Percentiles rank a stretch among this genome's conserved stretches.
Evolutionary conservation across 2,888 invertebrate genomes (phyloP).

Genomic region (Clitarchus hookeri): DNA sequence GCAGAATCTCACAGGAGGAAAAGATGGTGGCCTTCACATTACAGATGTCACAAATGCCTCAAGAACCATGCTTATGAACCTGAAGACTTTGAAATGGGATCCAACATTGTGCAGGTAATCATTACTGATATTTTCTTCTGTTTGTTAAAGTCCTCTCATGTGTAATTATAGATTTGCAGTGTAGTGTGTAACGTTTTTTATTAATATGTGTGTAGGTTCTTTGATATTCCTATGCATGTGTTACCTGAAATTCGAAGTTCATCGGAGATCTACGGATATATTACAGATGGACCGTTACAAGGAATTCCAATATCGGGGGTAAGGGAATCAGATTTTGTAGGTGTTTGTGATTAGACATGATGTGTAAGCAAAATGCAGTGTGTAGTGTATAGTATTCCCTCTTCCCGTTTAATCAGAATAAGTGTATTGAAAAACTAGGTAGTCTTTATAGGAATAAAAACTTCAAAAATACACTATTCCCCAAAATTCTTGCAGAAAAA

Average conservation of each 20-base stretch:
- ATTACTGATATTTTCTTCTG: not conserved
- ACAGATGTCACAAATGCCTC: conserved; percentile 98
- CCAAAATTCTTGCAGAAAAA: too few species aligned
- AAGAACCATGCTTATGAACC: conserved; percentile 93
- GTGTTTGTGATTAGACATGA: too few species aligned
- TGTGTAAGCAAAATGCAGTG: too few species aligned
- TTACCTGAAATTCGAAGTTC: conserved; percentile 89
- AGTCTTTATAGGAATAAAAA: too few species aligned
- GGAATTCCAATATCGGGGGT: conserved; percentile 89
- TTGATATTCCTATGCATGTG: conserved; percentile 80
- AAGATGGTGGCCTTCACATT: conserved; percentile 70
- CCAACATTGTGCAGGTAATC: conserved; percentile 70
- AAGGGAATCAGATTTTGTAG: conserved; percentile 41
- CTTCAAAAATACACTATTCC: too few species aligned
- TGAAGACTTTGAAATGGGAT: conserved; percentile 89
- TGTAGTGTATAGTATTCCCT: too few species aligned
- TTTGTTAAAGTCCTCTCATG: not conserved
- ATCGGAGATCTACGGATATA: conserved; percentile 87
- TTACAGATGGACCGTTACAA: conserved; percentile 72
- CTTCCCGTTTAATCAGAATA: too few species aligned
- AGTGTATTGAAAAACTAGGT: too few species aligned
- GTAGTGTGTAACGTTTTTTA: not conserved
- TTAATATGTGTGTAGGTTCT: conserved; percentile 64
- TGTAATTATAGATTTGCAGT: not conserved
- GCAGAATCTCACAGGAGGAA: conserved; percentile 73